These are phyloP conservation scores for Leptinotarsa rubiginosa DNA, from an alignment of 2,888 invertebrate species.

Conservation along the genomic window DNA sequence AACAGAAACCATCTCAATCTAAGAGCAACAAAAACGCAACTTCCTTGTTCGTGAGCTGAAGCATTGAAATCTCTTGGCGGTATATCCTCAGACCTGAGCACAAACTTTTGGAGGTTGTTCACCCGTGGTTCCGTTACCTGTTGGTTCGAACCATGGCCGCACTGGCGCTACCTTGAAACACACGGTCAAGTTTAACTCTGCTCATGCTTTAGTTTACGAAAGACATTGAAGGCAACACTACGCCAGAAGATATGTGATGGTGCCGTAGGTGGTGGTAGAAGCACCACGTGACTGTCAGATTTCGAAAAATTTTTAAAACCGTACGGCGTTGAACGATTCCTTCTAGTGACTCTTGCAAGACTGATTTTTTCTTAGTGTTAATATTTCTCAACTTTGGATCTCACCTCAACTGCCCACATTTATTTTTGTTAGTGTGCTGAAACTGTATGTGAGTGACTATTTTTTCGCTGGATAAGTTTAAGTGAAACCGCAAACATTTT, in stretches of 20 bases:
- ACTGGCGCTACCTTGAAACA: constrained; percentile 60
- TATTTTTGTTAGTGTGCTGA: constrained; percentile 27
- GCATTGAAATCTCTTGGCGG: constrained; percentile 50
- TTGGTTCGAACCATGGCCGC: constrained; percentile 62
- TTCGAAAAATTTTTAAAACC: constrained; percentile 29
- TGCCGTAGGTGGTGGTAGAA: constrained; percentile 40
- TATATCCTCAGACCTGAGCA: constrained; percentile 29
- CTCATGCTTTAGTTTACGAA: constrained; percentile 63
- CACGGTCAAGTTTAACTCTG: constrained; percentile 66
- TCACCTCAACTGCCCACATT: constrained; percentile 31
- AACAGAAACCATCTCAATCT: not conserved
- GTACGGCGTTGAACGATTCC: constrained; percentile 23
- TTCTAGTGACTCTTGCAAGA: constrained; percentile 33
- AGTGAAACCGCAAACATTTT: constrained; percentile 58
- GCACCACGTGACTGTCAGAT: constrained; percentile 43
- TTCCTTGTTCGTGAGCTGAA: constrained; percentile 57
- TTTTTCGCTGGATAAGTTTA: constrained; percentile 47
- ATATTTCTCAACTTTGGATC: constrained; percentile 34
- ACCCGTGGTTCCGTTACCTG: constrained; percentile 54
- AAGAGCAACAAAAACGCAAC: constrained; percentile 47
- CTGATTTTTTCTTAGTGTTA: constrained; percentile 38
- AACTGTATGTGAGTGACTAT: constrained; percentile 45
- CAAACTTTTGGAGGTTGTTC: constrained; percentile 64
- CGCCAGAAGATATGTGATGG: constrained; percentile 32
- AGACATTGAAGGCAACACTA: constrained; percentile 56